Conservation (phyloP, 2,797 vertebrate genomes). For the Eutrigla gurnardus region DNA sequence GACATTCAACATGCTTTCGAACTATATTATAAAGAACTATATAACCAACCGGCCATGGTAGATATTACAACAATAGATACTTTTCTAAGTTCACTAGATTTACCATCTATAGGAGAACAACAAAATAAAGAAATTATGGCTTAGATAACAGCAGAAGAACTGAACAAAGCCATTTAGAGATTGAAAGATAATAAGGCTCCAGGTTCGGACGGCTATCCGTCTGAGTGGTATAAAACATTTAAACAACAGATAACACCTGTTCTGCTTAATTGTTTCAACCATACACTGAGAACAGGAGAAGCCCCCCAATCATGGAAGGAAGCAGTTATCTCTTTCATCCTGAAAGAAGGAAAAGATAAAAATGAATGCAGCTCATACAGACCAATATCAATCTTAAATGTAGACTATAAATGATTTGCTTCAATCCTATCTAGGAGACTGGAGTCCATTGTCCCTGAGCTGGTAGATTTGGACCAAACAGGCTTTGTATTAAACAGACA, state of each 20-base stretch:
- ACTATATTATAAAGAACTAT: too few species aligned
- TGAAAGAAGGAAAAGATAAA: background rate
- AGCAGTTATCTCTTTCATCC: background rate
- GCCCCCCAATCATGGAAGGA: background rate
- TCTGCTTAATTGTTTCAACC: background rate
- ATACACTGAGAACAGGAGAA: background rate
- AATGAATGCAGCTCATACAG: too few species aligned
- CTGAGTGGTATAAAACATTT: background rate
- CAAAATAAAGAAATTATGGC: background rate
- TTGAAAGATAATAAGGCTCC: background rate
- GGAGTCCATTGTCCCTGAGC: too few species aligned
- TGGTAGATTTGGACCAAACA: too few species aligned
- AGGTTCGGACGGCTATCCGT: background rate
- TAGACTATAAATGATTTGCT: too few species aligned
- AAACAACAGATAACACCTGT: background rate
- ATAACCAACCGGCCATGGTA: too few species aligned
- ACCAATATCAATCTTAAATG: too few species aligned
- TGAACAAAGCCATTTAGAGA: background rate
- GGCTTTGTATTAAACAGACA: too few species aligned
- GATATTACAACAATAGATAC: too few species aligned
- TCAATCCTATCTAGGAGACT: too few species aligned
- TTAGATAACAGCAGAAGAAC: conserved; percentile 6
- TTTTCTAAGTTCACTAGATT: too few species aligned
- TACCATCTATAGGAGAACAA: conserved; percentile 6
- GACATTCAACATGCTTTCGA: too few species aligned